These are phyloP conservation scores for Meandrusa payeni DNA, from an alignment of 2,888 invertebrate genomes.

Conservation along the genomic window DNA sequence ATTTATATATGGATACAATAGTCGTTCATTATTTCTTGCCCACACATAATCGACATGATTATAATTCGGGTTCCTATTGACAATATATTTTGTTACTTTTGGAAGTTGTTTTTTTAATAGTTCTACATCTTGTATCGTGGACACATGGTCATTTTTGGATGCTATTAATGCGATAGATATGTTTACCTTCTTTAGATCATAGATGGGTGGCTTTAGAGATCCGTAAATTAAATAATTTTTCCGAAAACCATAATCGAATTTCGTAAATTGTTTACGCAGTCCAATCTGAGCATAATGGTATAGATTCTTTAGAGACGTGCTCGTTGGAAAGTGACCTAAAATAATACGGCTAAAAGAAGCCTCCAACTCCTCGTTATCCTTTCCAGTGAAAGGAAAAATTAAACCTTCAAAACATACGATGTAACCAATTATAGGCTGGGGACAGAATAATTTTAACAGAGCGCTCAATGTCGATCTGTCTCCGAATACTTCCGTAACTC, in stretches of 20 bases:
- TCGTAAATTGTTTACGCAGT: slow-evolving; percentile 34
- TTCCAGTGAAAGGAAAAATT: slow-evolving; percentile 27
- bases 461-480: slow-evolving; percentile 10
- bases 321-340: slow-evolving; percentile 42
- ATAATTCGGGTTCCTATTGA: slow-evolving; percentile 28
- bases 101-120: slow-evolving; percentile 34
- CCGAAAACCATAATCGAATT: slow-evolving; percentile 39
- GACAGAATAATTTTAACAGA: slow-evolving; percentile 23
- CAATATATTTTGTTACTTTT: slow-evolving; percentile 33
- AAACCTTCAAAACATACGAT: slow-evolving; percentile 25
- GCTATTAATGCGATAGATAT: slow-evolving; percentile 39
- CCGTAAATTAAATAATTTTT: slow-evolving; percentile 40
- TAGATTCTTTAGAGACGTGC: slow-evolving; percentile 43
- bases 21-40: slow-evolving; percentile 9
- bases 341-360: slow-evolving; percentile 33
- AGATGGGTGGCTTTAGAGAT: slow-evolving; percentile 37
- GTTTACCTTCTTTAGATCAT: slow-evolving; percentile 42
- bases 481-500: slow-evolving; percentile 11
- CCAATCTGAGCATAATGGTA: slow-evolving; percentile 42
- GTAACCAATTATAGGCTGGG: slow-evolving; percentile 19
- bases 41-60: slow-evolving; percentile 40
- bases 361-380: slow-evolving; percentile 37
- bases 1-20: slow-evolving; percentile 17
- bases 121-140: slow-evolving; percentile 38
- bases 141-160: slow-evolving; percentile 41